Base-by-base conservation (phyloP, 2,888 invertebrate species). In the Apoda limacodes region DNA sequence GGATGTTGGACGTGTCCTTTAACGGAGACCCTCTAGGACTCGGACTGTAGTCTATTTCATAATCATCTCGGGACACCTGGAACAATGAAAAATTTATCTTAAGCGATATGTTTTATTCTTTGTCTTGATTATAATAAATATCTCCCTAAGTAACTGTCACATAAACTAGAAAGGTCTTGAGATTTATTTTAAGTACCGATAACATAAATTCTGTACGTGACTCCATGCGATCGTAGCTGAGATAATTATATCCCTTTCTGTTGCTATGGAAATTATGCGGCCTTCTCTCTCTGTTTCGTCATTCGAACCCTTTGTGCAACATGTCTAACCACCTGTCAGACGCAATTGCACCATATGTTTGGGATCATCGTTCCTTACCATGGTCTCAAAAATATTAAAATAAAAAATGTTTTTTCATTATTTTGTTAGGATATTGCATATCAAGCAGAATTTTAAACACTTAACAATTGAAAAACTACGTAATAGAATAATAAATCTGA, bases 11-110 rank as follows among this genome's bases (percentile, higher is more conserved):
- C 5, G 76, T 76, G 36, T 80, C 80, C 47, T 80, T 80, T 37
- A 78, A 42, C 2, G 78, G 80, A 32, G 78, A 78, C 11, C 70
- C 72, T 49, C 78, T 55, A 2, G 75, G 69, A 39, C 78, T 78
- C 28, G 61, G 64, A 40, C 55, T 74, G 66, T 69, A 70, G 53
- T 75, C 75, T 20, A 67, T 50, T 40, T 76, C 78, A 56, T 72
- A 74, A 53, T 78, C 78, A 38, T 80, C 80, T 45, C 76, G 55
- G 46, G 80, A 78, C 52, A 78, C 69, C 80, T 78, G 76, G 28
- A 72, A 70, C 42, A 47, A 59, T 7, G 17, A 6, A 17, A 6
- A 17, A 17, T 17, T 17, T 6, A 17, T 6, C 17, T 35, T 50
- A 42, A 54, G 35, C 7, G 17, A 17, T 17, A 6, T 5, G 5